Conservation (phyloP, 2,113 vertebrate genomes). For the Hyaena hyaena region DNA sequence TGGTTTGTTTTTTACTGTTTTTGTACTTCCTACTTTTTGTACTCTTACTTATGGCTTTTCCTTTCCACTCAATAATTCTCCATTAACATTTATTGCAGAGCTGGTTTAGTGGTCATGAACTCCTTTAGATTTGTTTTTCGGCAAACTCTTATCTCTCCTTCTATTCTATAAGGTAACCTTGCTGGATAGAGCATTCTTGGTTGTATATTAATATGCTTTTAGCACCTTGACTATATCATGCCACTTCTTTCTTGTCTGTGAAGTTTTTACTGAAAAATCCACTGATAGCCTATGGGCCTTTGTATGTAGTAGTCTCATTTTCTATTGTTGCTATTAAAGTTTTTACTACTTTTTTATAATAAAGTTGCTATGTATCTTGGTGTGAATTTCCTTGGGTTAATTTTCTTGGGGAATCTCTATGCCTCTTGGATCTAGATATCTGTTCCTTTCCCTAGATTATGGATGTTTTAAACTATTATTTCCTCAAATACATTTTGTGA, state of each 20-base stretch:
- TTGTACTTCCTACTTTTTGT: neutral
- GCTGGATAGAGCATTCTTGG: neutral
- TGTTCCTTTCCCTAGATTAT: neutral
- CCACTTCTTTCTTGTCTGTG: neutral
- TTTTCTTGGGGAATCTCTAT: neutral
- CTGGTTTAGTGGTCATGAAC: neutral
- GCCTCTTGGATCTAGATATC: neutral
- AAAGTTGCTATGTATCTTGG: neutral
- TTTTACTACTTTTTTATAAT: neutral
- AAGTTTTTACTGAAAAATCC: neutral
- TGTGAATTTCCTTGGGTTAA: neutral
- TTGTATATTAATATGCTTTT: neutral
- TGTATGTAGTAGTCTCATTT: neutral
- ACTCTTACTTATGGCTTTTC: neutral
- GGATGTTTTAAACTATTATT: neutral
- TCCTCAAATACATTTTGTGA: neutral
- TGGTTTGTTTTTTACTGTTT: neutral
- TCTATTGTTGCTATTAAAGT: neutral
- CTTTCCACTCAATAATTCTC: neutral
- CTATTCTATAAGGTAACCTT: neutral
- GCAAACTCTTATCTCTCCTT: neutral
- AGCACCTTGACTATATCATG: neutral
- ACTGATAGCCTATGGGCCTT: neutral
- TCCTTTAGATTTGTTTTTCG: neutral
- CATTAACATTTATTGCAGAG: neutral